Base-by-base conservation (phyloP, 2,113 vertebrate genomes). In the Rhizomys pruinosus region DNA sequence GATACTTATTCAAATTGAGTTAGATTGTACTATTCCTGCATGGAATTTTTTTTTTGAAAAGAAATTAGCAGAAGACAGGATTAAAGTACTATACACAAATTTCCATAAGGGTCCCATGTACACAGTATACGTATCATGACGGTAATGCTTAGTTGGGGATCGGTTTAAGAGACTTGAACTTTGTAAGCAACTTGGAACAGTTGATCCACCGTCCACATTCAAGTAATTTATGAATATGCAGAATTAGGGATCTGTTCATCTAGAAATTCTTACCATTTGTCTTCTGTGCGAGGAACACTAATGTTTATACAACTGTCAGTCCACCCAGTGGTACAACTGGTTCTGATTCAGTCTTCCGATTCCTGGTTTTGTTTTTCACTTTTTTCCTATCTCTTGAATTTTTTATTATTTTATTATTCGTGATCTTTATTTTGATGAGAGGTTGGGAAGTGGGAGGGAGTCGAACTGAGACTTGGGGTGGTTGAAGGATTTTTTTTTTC, bases 181-280 rank as follows among this genome's bases (percentile, higher is more conserved):
- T 94, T 64, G 86, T 92, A 84, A 94, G 91, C 96, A 69, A 86
- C 95, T 89, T 96, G 93, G 39, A 92, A 23, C 64, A 92, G 77
- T 95, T 74, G 97, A 98, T 98, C 98, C 98, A 98, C 98, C 98
- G n/a, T 98, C 98, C 98, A 98, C 98, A 98, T 98, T 97, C 92
- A 93, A 97, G 96, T 97, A 89, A 97, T 97, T 98, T 97, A 96
- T 94, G 97, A 96, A 95, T 92, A 96, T 92, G 96, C 97, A n/a
- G n/a, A n/a, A n/a, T n/a, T n/a, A n/a, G n/a, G n/a, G n/a, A n/a
- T n/a, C n/a, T n/a, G n/a, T n/a, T 95, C 97, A 97, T 92, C 93
- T 78, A 85, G 96, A 89, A 85, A 89, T 87, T 94, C 94, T 91
- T 87, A 87, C 97, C 98, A 96, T 98, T 97, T 98, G 98, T 98